Base-by-base conservation (phyloP, 2,888 invertebrate species). In the Drosophila koepferae region DNA sequence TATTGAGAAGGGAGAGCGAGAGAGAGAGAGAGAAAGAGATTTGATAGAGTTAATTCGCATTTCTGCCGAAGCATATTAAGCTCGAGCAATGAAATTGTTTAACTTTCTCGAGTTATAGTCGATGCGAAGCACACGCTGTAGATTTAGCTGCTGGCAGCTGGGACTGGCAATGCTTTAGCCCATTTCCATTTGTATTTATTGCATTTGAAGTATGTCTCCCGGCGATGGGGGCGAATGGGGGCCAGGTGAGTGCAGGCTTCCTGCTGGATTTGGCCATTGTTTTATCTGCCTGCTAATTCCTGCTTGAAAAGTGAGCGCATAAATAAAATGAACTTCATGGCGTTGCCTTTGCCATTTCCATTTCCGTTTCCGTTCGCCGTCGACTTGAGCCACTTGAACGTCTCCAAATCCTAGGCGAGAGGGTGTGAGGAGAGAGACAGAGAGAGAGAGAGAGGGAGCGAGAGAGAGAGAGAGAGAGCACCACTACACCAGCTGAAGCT, bases 271-370 rank as follows among this genome's bases (percentile, higher is more conserved):
- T 48, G 53, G 31, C 76, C 80, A 85, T 83, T 84, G 83, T 84
- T 90, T 90, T 90, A 90, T 88, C 83, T 88, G 60, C 36, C 49
- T 86, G 70, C 73, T 74, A 74, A 72, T 72, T 76, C 67, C 41
- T 60, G 81, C 58, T 61, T 62, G 78, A 63, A 73, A 87, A 77
- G 80, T 63, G 77, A 67, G 89, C 77, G 90, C 84, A 90, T 84
- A 90, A 84, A 84, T 84, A 84, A 84, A 84, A 84, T 84, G 88
- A 84, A 90, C 86, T 84, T 89, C 58, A 84, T 86, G 90, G 84
- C 80, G 74, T 72, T 82, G 84, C 82, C 65, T 68, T 80, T 70
- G 80, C 90, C 90, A 83, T 86, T 89, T 82, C 87, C 84, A 86
- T 70, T 89, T 89, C 89, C 78, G 82, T 73, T 79, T 79, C 75